phyloP scores from a whole-genome alignment of 64 coral and sea anemone species.

The Actinia equina region DNA sequence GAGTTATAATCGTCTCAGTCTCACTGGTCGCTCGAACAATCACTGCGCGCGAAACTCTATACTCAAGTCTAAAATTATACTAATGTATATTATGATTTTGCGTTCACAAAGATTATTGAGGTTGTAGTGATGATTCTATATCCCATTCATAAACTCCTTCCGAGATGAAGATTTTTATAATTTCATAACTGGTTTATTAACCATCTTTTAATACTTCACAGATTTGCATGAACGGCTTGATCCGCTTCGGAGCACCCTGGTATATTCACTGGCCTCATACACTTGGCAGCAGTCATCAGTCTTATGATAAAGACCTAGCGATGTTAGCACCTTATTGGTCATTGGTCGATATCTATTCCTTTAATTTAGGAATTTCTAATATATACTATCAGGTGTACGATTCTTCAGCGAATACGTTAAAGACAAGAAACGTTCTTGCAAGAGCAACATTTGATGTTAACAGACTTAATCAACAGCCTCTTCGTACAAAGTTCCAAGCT shows the following conservation, averaged over 20 bases:
- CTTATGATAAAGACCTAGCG: not conserved
- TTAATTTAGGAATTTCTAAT: conserved; percentile 4
- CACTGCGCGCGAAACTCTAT: too few species aligned
- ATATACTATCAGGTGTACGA: conserved; percentile 38
- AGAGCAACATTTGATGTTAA: conserved; percentile 37
- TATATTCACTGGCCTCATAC: conserved; percentile 29
- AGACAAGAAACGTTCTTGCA: not conserved
- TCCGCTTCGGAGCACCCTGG: conserved; percentile 28
- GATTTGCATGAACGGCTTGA: conserved; percentile 38
- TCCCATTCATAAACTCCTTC: too few species aligned
- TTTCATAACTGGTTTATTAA: too few species aligned
- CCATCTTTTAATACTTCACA: not conserved
- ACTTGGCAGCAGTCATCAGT: conserved; percentile 32
- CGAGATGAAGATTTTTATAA: not conserved
- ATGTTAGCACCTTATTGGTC: conserved; percentile 60
- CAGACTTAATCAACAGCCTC: not conserved
- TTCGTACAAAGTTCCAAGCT: conserved; percentile 26
- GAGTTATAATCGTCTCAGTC: too few species aligned
- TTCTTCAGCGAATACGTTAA: not conserved
- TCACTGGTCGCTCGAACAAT: too few species aligned
- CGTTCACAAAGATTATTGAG: too few species aligned
- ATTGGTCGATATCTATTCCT: not conserved
- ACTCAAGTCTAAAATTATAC: too few species aligned
- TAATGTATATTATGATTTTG: too few species aligned
- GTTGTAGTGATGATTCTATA: too few species aligned